A percentile compares a stretch with the other conserved stretches of the same genome.
phyloP scores from a whole-genome alignment of 2,113 vertebrate genomes.

The Pituophis catenifer region DNA sequence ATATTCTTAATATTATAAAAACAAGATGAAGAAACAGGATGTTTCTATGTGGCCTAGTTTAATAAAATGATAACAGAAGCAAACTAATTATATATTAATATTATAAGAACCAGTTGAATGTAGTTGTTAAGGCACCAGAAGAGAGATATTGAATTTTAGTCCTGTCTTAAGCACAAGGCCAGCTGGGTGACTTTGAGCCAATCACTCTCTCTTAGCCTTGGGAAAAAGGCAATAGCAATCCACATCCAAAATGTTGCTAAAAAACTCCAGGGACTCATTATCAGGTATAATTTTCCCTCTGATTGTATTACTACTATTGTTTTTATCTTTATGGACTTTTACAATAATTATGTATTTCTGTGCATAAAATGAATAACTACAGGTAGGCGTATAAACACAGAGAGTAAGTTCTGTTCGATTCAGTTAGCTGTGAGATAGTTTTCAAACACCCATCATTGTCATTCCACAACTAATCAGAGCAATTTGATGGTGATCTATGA shows the following conservation, averaged over 20 bases:
- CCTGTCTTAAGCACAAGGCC: not conserved
- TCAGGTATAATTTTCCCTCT: not conserved
- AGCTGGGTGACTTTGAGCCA: not conserved
- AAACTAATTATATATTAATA: not conserved
- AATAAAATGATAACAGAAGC: not conserved
- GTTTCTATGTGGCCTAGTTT: not conserved
- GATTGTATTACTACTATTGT: not conserved
- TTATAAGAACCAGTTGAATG: not conserved
- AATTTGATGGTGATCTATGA: not conserved
- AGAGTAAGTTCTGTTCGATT: not conserved
- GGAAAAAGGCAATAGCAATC: not conserved
- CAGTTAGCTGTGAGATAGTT: not conserved
- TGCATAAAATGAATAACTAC: not conserved
- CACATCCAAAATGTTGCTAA: not conserved
- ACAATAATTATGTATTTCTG: not conserved
- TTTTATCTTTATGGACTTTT: not conserved
- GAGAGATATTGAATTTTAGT: not conserved
- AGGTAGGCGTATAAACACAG: not conserved
- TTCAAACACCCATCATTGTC: not conserved
- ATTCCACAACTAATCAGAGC: not conserved
- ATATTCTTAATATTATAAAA: not conserved
- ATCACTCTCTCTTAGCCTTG: not conserved
- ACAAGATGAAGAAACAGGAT: not conserved
- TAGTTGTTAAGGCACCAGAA: not conserved
- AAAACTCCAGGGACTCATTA: not conserved